These are phyloP conservation scores for Microdon myrmicae DNA, from an alignment of 2,888 invertebrate species.

Conservation along the genomic window DNA sequence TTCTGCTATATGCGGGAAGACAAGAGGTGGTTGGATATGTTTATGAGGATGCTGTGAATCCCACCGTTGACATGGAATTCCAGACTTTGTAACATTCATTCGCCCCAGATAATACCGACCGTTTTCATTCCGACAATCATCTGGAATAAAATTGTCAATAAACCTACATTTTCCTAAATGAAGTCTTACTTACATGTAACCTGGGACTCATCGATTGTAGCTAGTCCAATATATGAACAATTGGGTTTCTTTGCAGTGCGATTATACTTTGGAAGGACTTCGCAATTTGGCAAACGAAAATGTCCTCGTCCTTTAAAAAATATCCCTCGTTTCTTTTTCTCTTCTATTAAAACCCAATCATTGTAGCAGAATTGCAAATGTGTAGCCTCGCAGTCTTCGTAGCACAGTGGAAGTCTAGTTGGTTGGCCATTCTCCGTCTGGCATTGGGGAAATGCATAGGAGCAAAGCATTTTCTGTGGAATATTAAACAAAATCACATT, in stretches of 20 bases:
- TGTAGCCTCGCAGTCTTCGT: conserved; percentile 93
- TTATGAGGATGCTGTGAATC: conserved; percentile 86
- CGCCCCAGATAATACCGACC: conserved; percentile 93
- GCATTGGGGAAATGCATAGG: conserved; percentile 92
- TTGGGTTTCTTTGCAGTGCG: conserved; percentile 71
- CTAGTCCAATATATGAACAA: conserved; percentile 87
- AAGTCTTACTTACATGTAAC: conserved; percentile 76
- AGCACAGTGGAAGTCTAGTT: conserved; percentile 82
- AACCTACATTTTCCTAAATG: neutral
- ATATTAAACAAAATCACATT: neutral
- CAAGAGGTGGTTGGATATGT: conserved; percentile 86
- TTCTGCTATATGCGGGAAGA: conserved; percentile 89
- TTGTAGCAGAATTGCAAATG: conserved; percentile 91
- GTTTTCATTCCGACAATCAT: conserved; percentile 85
- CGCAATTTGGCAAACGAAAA: conserved; percentile 88
- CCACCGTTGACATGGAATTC: conserved; percentile 91
- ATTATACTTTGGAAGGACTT: conserved; percentile 78
- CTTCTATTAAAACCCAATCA: conserved; percentile 91
- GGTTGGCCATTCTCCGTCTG: conserved; percentile 74
- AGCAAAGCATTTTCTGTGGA: conserved; percentile 82
- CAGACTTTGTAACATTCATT: conserved; percentile 83
- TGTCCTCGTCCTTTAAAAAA: conserved; percentile 85
- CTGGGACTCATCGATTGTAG: conserved; percentile 82
- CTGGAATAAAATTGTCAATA: too few relatives aligned
- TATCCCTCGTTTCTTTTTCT: conserved; percentile 82